These are phyloP conservation scores for Andrena fulva DNA, from an alignment of 2,888 invertebrate genomes.

Conservation along the genomic window DNA sequence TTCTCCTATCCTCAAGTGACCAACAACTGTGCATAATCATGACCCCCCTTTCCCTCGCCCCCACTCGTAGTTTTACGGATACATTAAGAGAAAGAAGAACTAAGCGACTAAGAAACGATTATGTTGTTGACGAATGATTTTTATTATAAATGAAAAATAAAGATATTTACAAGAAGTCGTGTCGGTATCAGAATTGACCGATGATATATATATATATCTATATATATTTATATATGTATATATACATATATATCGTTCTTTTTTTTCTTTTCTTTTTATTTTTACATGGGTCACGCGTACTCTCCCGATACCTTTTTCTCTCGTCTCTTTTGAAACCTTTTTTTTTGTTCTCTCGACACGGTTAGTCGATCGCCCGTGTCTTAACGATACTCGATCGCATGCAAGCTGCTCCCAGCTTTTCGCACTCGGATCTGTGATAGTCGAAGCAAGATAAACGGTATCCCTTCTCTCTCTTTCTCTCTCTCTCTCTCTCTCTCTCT, in stretches of 20 bases:
- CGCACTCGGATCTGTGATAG: slow-evolving; percentile 68
- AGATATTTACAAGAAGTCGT: slow-evolving; percentile 84
- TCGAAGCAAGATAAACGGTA: slow-evolving; percentile 65
- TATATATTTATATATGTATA: slow-evolving; percentile 25
- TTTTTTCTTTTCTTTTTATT: no score
- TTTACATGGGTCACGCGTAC: not conserved
- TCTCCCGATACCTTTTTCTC: slow-evolving; percentile 27
- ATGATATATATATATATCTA: slow-evolving; percentile 40
- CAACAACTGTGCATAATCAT: slow-evolving; percentile 85
- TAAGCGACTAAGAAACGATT: slow-evolving; percentile 84
- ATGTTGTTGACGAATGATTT: slow-evolving; percentile 85
- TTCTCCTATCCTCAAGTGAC: slow-evolving; percentile 78
- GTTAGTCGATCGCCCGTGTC: slow-evolving; percentile 7
- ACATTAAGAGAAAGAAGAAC: slow-evolving; percentile 77
- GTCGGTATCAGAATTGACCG: slow-evolving; percentile 75
- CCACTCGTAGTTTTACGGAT: slow-evolving; percentile 73
- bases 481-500: slow-evolving; percentile 8
- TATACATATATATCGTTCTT: no score
- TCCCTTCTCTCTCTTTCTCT: slow-evolving; percentile 38
- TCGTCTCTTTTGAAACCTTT: slow-evolving; percentile 1
- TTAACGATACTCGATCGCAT: slow-evolving; percentile 33
- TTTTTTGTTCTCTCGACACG: slow-evolving; percentile 23
- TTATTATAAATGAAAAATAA: slow-evolving; percentile 85
- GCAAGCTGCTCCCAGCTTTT: slow-evolving; percentile 63
- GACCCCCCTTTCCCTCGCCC: slow-evolving; percentile 62